A percentile compares a stretch with the other conserved stretches of the same genome.
phyloP scores from a whole-genome alignment of 2,113 vertebrate species.

The Carassius auratus region DNA sequence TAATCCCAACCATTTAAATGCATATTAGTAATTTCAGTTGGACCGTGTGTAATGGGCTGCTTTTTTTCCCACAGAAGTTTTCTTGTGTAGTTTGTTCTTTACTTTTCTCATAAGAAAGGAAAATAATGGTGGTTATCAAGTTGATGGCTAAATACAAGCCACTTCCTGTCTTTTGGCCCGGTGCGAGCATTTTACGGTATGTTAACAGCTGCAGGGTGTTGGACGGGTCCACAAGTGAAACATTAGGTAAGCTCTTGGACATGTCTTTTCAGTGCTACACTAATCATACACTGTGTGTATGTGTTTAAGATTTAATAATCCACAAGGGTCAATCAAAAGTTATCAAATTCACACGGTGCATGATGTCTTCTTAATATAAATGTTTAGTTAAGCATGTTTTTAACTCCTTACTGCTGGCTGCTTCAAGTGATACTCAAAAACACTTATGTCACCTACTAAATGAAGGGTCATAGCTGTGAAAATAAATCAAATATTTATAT shows the following conservation, averaged over 20 bases:
- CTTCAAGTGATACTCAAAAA: constrained; percentile 4
- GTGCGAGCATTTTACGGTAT: constrained; percentile 3
- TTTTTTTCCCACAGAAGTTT: neutral
- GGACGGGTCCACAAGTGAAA: neutral
- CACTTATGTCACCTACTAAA: neutral
- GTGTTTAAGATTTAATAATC: neutral
- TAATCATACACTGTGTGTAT: neutral
- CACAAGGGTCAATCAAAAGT: constrained; percentile 22
- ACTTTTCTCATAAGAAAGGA: neutral
- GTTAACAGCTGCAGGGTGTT: constrained; percentile 29
- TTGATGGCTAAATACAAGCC: neutral
- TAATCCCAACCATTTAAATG: neutral
- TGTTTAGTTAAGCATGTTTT: constrained; percentile 16
- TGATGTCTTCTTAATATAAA: neutral
- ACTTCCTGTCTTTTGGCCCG: neutral
- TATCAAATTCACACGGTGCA: constrained; percentile 19
- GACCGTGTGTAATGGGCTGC: too few species aligned
- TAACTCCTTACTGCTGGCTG: neutral
- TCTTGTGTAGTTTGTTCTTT: neutral
- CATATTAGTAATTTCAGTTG: neutral
- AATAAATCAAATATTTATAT: constrained; percentile 1
- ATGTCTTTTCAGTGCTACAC: neutral
- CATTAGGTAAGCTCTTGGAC: constrained; percentile 18
- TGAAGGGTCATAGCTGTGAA: neutral
- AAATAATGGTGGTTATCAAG: neutral